Base-by-base conservation (phyloP, 2,113 vertebrate genomes). In the Micronisus gabar region DNA sequence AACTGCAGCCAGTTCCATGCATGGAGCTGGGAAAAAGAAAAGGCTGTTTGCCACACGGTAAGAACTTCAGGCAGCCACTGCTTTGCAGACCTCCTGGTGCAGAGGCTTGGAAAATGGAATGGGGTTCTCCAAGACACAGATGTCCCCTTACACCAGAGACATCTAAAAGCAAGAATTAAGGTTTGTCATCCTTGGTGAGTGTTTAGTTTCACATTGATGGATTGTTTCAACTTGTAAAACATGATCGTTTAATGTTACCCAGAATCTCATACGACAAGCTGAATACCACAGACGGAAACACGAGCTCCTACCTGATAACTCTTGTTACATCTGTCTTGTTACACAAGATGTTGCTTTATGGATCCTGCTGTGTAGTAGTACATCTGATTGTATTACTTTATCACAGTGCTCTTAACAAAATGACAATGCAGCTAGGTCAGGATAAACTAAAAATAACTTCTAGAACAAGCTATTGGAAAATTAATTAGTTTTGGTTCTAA, bases 371-470 rank as follows among this genome's bases (percentile, higher is more conserved):
- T 47, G 43, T 62, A 66, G 72, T 48, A 67, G 55, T 36, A 53
- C 70, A 52, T 78, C 87, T 0, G 1, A 95, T 55, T 89, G 76
- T 93, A 78, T 97, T 94, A 85, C 40, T 20, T 92, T 56, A 67
- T 91, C 79, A 62, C 85, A 17, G 29, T 20, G 43, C 81, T 95
- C 62, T 95, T 95, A 88, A 91, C 62, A 38, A 86, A 94, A 94
- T 23, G 71, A 86, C 78, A 86, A 59, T 29, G 43, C 82, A 94
- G 93, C 87, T 94, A 82, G 92, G 92, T 92, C 95, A 96, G 93
- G 93, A 88, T 63, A 85, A 91, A 91, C 70, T 93, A 95, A 97
- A 98, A 96, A 97, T 97, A 96, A 50, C 73, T 93, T 86, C 48
- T 66, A 94, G 89, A 95, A 73, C 56, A 91, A 86, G 87, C 40